A percentile compares a stretch with the other conserved stretches of the same genome.
phyloP scores from a whole-genome alignment of 2,113 vertebrate genomes.

The Panthera tigris region DNA sequence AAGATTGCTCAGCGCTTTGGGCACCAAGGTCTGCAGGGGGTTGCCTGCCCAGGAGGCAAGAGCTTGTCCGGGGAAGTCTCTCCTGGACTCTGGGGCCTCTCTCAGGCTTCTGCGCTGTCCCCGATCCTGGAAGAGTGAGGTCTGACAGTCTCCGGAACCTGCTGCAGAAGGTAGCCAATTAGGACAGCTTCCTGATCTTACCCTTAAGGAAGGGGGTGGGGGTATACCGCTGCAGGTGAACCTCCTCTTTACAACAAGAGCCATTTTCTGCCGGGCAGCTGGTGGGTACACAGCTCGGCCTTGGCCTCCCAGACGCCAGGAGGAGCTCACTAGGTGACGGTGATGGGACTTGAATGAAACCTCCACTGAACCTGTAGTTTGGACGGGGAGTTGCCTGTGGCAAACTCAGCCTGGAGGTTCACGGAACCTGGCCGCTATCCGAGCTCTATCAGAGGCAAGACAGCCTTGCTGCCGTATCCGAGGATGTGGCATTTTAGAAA shows the following conservation, averaged over 20 bases:
- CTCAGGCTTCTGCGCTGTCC: no score
- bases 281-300: background rate
- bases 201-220: background rate
- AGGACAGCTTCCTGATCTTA: background rate
- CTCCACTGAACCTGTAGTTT: background rate
- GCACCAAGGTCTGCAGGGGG: background rate
- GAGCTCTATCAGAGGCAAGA: background rate
- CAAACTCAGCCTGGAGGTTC: no score
- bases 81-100: background rate
- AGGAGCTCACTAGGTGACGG: accelerated
- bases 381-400: background rate
- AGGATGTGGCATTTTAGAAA: background rate
- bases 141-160: background rate
- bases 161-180: background rate
- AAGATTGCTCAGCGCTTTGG: background rate
- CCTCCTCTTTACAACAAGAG: background rate
- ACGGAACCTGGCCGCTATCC: background rate
- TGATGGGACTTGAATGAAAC: background rate
- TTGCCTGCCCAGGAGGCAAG: background rate
- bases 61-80: background rate
- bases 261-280: background rate
- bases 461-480: background rate
- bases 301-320: background rate
- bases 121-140: background rate
- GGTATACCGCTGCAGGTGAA: background rate